Evolutionary conservation across 2,797 vertebrate genomes (phyloP).

Genomic region (Iguana delicatissima): DNA sequence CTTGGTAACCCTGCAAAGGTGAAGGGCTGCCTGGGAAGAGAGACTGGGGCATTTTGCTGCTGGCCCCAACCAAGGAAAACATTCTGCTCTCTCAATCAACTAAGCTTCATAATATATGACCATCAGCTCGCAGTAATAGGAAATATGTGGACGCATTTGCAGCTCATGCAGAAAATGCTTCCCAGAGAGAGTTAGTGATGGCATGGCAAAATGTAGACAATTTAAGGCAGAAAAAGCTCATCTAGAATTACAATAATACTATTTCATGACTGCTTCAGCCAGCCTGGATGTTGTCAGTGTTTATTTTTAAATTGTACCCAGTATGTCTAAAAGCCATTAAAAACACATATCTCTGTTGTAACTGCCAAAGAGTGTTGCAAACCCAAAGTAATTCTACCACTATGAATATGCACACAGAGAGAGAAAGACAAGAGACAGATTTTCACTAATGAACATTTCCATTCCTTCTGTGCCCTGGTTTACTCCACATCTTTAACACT

Average conservation of each 20-base stretch:
- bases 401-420: neutral
- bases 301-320: neutral
- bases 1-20: too few relatives aligned
- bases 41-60: too few relatives aligned
- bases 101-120: too few relatives aligned
- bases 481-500: neutral
- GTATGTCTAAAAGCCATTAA: neutral
- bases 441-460: neutral
- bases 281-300: neutral
- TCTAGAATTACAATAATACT: neutral
- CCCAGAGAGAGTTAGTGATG: neutral
- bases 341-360: neutral
- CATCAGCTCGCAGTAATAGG: neutral
- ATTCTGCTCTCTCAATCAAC: neutral
- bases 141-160: neutral
- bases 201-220: neutral
- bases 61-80: neutral
- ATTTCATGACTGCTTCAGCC: neutral
- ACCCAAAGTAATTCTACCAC: neutral
- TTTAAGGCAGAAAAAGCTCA: neutral
- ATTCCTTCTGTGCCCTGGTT: neutral
- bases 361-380: neutral
- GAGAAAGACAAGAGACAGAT: too few relatives aligned
- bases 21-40: too few relatives aligned
- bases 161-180: neutral